Evolutionary conservation across 1,140 invertebrate genomes (phyloP), one percentile per base, ranked within the genome.

Genomic region (Ephestia elutella): DNA sequence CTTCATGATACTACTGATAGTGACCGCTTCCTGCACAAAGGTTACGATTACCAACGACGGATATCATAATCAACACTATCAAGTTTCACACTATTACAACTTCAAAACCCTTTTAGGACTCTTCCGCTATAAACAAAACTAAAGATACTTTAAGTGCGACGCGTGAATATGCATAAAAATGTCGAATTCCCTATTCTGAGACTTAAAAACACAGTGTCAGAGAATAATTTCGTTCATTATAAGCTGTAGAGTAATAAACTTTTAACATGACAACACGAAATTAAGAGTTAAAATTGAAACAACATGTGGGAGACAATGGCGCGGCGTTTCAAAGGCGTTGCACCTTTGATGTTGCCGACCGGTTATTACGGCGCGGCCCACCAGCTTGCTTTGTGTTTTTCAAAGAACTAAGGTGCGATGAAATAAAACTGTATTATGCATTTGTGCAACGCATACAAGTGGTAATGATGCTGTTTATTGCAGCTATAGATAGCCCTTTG

Each of bases 211-310:
- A 15, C 2, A 15, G 13, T 4, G 13, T 15, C 15, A 44, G 15
- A 44, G 38, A 44, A 5, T 44, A 44, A 15, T 44, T 15, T 44
- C n/a, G 3, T 32, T 10, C 30, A 32, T 32, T 11, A 32, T 32
- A 44, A 38, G 5, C 38, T 15, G 9, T 32, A 11, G 9, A 17
- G 59, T 74, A 76, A 81, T 82, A 81, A 85, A 82, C 70, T 73
- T 76, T 81, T 80, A 80, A 82, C 74, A 78, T 85, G 77, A 82
- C 79, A 83, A 77, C 76, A 79, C 70, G 70, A 81, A 83, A 85
- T 83, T 82, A 82, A 79, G 77, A 67, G 78, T 76, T 44, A 44
- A 44, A 44, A 80, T 79, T 81, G 76, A 81, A 79, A 79, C 72
- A 77, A 77, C 79, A 79, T 72, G 66, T 73, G 77, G 66, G 78